A percentile compares a stretch with the other conserved stretches of the same genome.
These are phyloP conservation scores for Formica selysi DNA, from an alignment of 1,140 invertebrate genomes.

Conservation along the genomic window DNA sequence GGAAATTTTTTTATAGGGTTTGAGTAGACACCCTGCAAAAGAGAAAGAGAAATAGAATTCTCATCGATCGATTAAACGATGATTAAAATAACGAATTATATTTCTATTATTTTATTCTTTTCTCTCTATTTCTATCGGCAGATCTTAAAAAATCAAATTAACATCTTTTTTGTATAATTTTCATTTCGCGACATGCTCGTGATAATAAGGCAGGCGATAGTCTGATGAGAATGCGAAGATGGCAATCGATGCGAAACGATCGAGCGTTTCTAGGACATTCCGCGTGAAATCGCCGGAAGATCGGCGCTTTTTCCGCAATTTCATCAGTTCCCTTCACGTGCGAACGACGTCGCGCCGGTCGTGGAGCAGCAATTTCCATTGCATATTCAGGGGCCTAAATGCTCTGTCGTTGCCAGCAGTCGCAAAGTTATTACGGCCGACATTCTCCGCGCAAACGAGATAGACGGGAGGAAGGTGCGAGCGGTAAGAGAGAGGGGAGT, in stretches of 20 bases:
- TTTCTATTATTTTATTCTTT: background rate
- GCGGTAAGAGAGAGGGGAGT: background rate
- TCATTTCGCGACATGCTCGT: conserved; percentile 5
- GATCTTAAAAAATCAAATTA: background rate
- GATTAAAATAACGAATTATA: background rate
- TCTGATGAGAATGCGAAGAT: conserved; percentile 15
- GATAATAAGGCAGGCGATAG: conserved; percentile 33
- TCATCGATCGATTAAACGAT: background rate
- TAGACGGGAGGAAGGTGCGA: conserved; percentile 20
- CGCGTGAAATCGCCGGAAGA: conserved; percentile 49
- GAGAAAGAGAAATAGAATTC: background rate
- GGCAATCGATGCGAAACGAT: conserved; percentile 46
- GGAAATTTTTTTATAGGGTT: too few relatives aligned
- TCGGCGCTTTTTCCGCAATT: conserved; percentile 57
- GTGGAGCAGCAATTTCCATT: conserved; percentile 73
- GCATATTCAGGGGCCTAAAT: conserved; percentile 77
- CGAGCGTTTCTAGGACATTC: conserved; percentile 41
- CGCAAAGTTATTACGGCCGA: conserved; percentile 76
- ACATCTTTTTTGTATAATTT: conserved; percentile 15
- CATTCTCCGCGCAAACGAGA: conserved; percentile 64
- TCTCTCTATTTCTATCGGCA: background rate
- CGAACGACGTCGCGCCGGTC: conserved; percentile 22
- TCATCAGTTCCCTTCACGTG: conserved; percentile 51
- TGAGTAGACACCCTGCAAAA: too few relatives aligned
- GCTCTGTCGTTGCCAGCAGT: conserved; percentile 76